These are phyloP conservation scores for Aphidius colemani DNA, from an alignment of 2,888 invertebrate genomes.

Conservation along the genomic window DNA sequence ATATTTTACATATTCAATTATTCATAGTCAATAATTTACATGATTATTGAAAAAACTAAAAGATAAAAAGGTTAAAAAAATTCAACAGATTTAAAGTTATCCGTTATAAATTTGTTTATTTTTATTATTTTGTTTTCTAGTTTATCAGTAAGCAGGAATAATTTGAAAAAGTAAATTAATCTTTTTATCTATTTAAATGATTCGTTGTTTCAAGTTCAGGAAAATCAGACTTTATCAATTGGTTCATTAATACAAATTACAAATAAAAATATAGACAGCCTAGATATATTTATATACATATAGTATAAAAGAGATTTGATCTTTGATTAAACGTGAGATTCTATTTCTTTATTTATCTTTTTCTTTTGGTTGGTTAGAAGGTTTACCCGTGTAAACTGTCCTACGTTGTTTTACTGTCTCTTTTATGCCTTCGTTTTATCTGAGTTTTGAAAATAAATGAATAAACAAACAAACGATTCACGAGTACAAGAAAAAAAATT, in stretches of 20 bases:
- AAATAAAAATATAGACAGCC: no score
- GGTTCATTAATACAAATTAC: no score
- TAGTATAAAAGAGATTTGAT: slow-evolving; percentile 29
- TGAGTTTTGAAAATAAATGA: neutral
- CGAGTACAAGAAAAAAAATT: slow-evolving; percentile 5
- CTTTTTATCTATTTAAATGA: slow-evolving; percentile 2
- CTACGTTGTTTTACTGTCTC: slow-evolving; percentile 21
- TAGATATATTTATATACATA: neutral
- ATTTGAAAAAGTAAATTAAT: neutral
- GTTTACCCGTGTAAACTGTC: slow-evolving; percentile 37
- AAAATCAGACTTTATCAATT: no score
- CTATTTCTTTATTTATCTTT: slow-evolving; percentile 26
- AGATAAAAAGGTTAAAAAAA: no score
- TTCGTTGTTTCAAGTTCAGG: no score
- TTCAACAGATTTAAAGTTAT: no score
- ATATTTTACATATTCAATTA: neutral
- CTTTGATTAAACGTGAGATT: slow-evolving; percentile 35
- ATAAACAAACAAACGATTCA: slow-evolving; percentile 18
- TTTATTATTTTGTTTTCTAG: neutral
- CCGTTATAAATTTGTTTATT: neutral
- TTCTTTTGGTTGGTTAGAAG: slow-evolving; percentile 17
- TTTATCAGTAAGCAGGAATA: neutral
- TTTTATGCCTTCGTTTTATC: neutral
- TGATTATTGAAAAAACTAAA: neutral
- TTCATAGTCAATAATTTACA: neutral